Evolutionary conservation across 2,113 vertebrate species (phyloP), one percentile per base, ranked within the genome.

Genomic region (Euleptes europaea): DNA sequence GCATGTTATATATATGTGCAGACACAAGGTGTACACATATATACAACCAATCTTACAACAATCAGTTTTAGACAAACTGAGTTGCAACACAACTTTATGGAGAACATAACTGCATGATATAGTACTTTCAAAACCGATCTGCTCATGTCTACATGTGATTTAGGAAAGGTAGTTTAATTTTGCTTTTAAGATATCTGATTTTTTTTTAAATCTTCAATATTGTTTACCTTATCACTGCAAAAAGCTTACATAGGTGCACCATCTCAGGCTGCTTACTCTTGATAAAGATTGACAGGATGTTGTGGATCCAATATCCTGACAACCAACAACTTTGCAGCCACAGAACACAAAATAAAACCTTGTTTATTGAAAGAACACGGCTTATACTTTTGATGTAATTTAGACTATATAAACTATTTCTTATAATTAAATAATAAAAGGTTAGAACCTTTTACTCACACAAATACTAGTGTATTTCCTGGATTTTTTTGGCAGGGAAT

Each of bases 371-470:
- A 23, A 70, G 66, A 40, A 0, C 4, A 26, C 17, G 35, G 11
- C 42, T 7, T 80, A 1, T 14, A 57, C 15, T n/a, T 60, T 40
- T 69, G 49, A 82, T 77, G 14, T 77, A 14, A 71, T 66, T 63
- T 78, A 78, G 92, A 93, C 69, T 60, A 86, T 91, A 90, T 74
- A 17, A 85, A 94, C 93, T 83, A 38, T 31, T 90, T 92, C 42
- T 90, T 40, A 84, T 0, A 79, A 84, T 7, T 84, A 5, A 90
- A 86, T 6, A 88, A 95, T 65, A 92, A 91, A 93, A 81, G 66
- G 72, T 90, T 93, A 92, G 93, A 94, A 95, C 91, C 92, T 95
- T 95, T 95, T 94, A 95, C 94, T 95, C 95, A 95, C 95, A 95
- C 91, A 93, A 93, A 96, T 89, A 94, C 90, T 90, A 95, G 83